These are phyloP conservation scores for Cataglyphis hispanica DNA, from an alignment of 1,140 invertebrate genomes.

Conservation along the genomic window DNA sequence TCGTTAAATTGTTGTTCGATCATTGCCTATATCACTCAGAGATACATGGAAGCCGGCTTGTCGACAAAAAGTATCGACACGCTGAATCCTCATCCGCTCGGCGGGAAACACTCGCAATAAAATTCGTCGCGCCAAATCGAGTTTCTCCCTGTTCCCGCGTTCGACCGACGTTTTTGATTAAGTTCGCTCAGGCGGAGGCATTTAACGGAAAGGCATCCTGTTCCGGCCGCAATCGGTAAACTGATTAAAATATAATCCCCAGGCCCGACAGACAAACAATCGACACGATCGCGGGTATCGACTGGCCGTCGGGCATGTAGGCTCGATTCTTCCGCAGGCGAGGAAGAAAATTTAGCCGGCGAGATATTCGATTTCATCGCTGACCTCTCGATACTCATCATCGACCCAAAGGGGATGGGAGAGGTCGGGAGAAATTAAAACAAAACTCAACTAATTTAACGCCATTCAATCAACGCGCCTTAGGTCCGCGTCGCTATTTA, in stretches of 20 bases:
- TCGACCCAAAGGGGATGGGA: neutral
- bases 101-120: slow-evolving; percentile 44
- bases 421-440: slow-evolving; percentile 36
- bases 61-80: neutral
- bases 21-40: neutral
- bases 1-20: slow-evolving; percentile 18
- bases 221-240: slow-evolving; percentile 56
- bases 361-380: slow-evolving; percentile 51
- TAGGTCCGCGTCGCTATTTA: slow-evolving; percentile 24
- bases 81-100: slow-evolving; percentile 16
- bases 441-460: slow-evolving; percentile 56
- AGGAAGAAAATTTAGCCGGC: slow-evolving; percentile 34
- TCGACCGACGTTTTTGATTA: slow-evolving; percentile 54
- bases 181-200: slow-evolving; percentile 52
- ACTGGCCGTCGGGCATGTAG: slow-evolving; percentile 36
- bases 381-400: slow-evolving; percentile 50
- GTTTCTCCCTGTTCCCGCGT: slow-evolving; percentile 33
- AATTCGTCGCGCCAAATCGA: slow-evolving; percentile 56
- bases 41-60: neutral
- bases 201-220: slow-evolving; percentile 61
- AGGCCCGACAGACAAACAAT: slow-evolving; percentile 43
- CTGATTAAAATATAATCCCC: slow-evolving; percentile 63
- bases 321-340: slow-evolving; percentile 18
- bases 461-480: slow-evolving; percentile 51
- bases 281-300: slow-evolving; percentile 49